Conservation (phyloP, 2,888 invertebrate genomes). For the Pseudanteris insignis region DNA sequence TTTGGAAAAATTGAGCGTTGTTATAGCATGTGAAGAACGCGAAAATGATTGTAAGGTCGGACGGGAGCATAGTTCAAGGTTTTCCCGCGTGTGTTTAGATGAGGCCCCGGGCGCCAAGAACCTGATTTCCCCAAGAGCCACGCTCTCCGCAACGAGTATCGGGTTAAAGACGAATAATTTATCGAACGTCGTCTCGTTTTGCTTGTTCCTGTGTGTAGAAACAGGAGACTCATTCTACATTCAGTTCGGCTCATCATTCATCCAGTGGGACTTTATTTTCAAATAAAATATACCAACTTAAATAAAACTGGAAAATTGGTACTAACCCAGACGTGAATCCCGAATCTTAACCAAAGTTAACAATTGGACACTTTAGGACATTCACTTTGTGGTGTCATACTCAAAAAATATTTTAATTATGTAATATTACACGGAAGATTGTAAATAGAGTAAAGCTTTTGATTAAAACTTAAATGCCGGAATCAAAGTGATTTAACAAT, state of each 20-base stretch:
- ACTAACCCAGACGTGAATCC: no score
- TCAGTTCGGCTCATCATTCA: conserved; percentile 41
- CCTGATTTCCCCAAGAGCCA: conserved; percentile 32
- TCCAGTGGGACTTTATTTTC: conserved; percentile 33
- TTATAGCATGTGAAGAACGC: no score
- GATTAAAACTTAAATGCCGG: background rate
- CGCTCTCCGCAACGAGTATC: conserved; percentile 36
- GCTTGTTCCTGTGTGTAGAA: conserved; percentile 42
- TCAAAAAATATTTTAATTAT: no score
- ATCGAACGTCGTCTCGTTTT: conserved; percentile 44
- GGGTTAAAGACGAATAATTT: conserved; percentile 44
- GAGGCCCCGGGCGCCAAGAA: conserved; percentile 24
- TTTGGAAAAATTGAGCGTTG: no score
- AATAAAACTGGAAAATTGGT: no score
- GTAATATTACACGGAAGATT: no score
- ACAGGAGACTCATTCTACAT: conserved; percentile 41
- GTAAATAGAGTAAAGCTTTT: no score
- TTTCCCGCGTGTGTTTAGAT: conserved; percentile 22
- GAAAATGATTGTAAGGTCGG: conserved; percentile 6
- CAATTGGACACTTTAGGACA: no score
- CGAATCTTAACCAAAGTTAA: no score
- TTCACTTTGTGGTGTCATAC: no score
- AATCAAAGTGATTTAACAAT: background rate
- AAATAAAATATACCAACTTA: no score
- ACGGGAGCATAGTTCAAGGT: no score